Evolutionary conservation across 2,113 vertebrate species (phyloP).

Genomic region (Candoia aspera): DNA sequence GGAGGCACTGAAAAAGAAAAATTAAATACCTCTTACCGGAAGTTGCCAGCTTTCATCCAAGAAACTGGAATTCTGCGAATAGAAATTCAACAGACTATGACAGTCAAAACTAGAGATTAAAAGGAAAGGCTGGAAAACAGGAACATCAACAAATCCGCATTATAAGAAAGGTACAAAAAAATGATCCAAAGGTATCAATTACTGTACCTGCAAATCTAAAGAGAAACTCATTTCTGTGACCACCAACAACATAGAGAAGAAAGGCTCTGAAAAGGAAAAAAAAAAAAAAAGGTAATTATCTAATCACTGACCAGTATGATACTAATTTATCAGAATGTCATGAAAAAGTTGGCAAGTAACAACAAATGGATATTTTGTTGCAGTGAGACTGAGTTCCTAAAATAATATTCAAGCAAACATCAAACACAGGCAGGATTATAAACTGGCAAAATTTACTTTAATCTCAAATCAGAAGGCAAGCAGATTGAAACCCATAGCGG

Average conservation of each 20-base stretch:
- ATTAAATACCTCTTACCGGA: conserved; percentile 65
- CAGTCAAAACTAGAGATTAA: neutral
- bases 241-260: conserved; percentile 78
- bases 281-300: rapidly evolving
- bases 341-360: rapidly evolving
- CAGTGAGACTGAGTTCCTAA: neutral
- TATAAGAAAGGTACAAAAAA: neutral
- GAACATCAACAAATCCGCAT: neutral
- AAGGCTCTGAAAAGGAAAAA: conserved; percentile 72
- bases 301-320: neutral
- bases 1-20: neutral
- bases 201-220: conserved; percentile 78
- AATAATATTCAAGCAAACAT: neutral
- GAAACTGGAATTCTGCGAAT: conserved; percentile 82
- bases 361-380: neutral
- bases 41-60: conserved; percentile 84
- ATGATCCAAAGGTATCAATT: neutral
- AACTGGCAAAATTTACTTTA: neutral
- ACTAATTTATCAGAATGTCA: neutral
- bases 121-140: neutral
- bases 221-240: conserved; percentile 80
- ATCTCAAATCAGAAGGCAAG: neutral
- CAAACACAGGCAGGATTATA: neutral
- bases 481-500: neutral
- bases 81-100: conserved; percentile 24